phyloP scores from a whole-genome alignment of 2,888 invertebrate genomes.

The Acanthosoma haemorrhoidale region DNA sequence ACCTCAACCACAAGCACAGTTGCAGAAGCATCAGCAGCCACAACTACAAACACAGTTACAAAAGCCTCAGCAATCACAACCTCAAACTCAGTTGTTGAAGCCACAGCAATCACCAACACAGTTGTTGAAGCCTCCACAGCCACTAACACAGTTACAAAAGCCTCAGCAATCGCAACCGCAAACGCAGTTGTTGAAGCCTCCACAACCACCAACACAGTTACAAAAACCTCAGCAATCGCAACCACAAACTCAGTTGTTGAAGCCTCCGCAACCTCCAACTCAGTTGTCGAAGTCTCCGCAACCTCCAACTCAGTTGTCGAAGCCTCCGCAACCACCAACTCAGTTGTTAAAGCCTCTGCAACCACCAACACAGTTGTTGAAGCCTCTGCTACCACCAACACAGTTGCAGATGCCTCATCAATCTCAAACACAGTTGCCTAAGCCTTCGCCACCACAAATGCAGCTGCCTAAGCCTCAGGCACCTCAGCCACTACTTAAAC shows the following conservation, averaged over 20 bases:
- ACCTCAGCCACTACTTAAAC: background rate
- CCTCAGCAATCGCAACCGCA: background rate
- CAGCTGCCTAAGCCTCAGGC: too few species aligned
- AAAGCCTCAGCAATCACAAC: slow-evolving; percentile 5
- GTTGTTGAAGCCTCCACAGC: background rate
- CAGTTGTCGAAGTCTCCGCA: background rate
- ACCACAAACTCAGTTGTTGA: background rate
- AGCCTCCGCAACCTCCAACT: background rate
- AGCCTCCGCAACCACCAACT: background rate
- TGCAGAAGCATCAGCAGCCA: background rate
- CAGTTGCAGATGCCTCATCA: background rate
- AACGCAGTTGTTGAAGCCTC: background rate
- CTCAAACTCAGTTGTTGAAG: background rate
- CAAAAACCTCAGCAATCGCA: background rate
- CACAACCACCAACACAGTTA: background rate
- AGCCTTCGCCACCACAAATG: background rate
- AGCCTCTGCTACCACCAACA: background rate
- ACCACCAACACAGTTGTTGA: slow-evolving; percentile 12
- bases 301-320: background rate
- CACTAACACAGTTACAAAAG: background rate
- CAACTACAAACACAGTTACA: too few species aligned
- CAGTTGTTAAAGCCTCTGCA: background rate
- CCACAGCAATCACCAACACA: background rate
- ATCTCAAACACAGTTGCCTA: background rate
- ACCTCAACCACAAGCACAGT: background rate